Base-by-base conservation (phyloP, 2,797 vertebrate species). In the Dallia pectoralis region DNA sequence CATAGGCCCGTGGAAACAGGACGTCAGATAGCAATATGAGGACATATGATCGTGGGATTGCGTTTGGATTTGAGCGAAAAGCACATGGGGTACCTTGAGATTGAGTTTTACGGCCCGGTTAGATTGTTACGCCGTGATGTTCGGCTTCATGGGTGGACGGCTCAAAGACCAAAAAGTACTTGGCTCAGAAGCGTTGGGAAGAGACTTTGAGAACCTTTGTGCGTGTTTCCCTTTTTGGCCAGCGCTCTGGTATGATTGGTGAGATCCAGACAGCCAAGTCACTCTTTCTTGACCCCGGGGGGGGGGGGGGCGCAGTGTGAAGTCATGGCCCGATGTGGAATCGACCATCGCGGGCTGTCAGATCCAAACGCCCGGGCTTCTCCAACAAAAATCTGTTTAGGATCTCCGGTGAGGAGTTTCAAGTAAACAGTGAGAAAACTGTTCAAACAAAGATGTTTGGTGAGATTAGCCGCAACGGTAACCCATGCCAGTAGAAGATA, bases 381-480 rank as follows among this genome's bases (percentile, higher is more conserved):
- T 89, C 73, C 65, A 62, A 25, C 76, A 64, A 85, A 87, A 90
- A 86, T 88, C 86, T 90, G 80, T 82, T 84, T 76, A 86, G 79
- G 70, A 84, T 89, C 85, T 84, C 75, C 30, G 33, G 80, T 63
- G 65, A 74, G 74, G 74, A 79, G 77, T 77, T 87, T 85, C 81
- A 87, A 82, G 84, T 89, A 86, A 92, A 91, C 81, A 86, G 53
- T 77, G 71, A 84, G 77, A 82, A 81, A 64, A 78, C 70, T 76
- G 75, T 80, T 87, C 79, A 87, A 84, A 87, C 83, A 86, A 85
- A 82, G 76, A 81, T 83, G 79, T 82, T 88, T 88, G 8, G 63
- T 75, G 68, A 82, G 77, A 87, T 84, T 73, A 79, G 70, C 79
- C 83, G 76, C 61, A 69, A 78, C 71, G 81, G 84, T 82, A 85